Evolutionary conservation across 2,113 vertebrate genomes (phyloP).

Genomic region (Edolisoma coerulescens): DNA sequence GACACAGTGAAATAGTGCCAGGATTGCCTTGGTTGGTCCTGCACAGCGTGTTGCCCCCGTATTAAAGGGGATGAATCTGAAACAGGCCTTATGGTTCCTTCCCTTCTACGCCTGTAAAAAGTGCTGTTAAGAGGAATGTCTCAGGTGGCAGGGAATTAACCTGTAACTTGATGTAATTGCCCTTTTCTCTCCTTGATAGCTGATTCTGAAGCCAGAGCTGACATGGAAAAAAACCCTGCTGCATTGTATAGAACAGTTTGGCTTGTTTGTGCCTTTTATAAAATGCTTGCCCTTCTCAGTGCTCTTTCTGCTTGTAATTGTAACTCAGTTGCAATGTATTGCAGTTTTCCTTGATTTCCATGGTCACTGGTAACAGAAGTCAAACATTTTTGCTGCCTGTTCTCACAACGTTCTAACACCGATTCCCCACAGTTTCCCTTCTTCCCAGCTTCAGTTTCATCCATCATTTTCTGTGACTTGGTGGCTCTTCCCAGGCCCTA

Average conservation of each 20-base stretch:
- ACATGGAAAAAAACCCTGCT: rapidly evolving
- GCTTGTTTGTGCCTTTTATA: neutral
- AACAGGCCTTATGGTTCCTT: neutral
- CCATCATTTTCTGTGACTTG: neutral
- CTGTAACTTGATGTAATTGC: neutral
- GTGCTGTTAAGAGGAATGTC: neutral
- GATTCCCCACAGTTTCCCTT: neutral
- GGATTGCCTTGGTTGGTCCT: neutral
- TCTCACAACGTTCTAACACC: neutral
- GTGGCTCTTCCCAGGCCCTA: neutral
- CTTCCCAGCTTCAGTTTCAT: neutral
- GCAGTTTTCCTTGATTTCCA: neutral
- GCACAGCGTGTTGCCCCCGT: neutral
- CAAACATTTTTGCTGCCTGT: neutral
- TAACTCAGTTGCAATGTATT: neutral
- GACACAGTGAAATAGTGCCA: neutral
- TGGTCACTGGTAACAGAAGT: neutral
- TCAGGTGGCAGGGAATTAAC: neutral
- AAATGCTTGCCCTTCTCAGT: neutral
- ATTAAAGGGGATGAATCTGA: neutral
- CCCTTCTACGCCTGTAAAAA: neutral
- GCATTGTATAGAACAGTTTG: neutral
- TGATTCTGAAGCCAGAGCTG: neutral
- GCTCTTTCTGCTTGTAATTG: neutral
- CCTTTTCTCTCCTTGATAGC: neutral